phyloP scores from a whole-genome alignment of 2,888 invertebrate species.

The Acronicta leporina region DNA sequence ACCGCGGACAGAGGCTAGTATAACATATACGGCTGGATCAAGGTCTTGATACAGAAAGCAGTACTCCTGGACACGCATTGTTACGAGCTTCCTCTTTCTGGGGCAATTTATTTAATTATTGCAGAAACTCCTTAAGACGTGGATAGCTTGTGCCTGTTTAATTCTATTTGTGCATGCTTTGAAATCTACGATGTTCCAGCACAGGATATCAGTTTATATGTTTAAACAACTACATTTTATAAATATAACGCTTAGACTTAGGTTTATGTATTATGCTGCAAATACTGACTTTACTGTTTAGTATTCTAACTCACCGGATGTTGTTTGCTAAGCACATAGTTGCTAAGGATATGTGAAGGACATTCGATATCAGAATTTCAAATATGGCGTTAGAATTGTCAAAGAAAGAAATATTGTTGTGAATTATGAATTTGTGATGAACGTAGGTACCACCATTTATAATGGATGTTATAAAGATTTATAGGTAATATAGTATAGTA shows the following conservation, averaged over 20 bases:
- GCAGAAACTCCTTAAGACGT: no score
- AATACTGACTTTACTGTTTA: slow-evolving; percentile 30
- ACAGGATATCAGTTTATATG: background rate
- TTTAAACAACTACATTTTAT: background rate
- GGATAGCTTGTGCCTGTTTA: no score
- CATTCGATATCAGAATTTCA: slow-evolving; percentile 75
- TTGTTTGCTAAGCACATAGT: slow-evolving; percentile 65
- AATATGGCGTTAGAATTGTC: slow-evolving; percentile 53
- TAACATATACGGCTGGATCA: no score
- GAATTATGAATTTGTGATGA: slow-evolving; percentile 34
- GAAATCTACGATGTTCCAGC: background rate
- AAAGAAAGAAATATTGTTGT: slow-evolving; percentile 25
- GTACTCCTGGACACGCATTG: no score
- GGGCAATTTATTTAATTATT: no score
- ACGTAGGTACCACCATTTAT: background rate
- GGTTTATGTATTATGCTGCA: slow-evolving; percentile 31
- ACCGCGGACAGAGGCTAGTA: no score
- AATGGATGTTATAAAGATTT: no score
- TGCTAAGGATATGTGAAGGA: slow-evolving; percentile 81
- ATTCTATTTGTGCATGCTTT: no score
- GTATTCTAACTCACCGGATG: slow-evolving; percentile 70
- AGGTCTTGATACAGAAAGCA: no score
- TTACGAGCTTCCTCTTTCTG: no score
- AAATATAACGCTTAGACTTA: slow-evolving; percentile 3
- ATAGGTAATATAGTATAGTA: no score